These are phyloP conservation scores for Manacus vitellinus DNA, from an alignment of 2,113 vertebrate species.

Conservation along the genomic window DNA sequence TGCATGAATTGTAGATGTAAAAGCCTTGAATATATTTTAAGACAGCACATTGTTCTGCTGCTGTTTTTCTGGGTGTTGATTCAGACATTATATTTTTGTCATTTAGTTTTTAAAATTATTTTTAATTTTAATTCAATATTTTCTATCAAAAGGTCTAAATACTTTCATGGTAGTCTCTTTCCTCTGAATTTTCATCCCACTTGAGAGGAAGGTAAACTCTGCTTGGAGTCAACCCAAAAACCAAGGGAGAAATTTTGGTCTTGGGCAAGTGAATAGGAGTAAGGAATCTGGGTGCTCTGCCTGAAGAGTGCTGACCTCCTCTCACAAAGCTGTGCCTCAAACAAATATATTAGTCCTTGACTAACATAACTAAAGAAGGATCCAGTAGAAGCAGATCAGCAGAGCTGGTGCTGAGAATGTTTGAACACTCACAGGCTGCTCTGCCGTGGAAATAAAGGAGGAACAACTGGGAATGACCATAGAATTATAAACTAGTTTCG, in stretches of 20 bases:
- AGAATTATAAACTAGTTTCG: background rate
- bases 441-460: background rate
- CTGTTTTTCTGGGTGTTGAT: background rate
- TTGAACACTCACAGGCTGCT: background rate
- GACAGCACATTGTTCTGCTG: background rate
- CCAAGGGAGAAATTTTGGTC: background rate
- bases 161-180: background rate
- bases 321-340: background rate
- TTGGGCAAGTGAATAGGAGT: background rate
- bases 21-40: background rate
- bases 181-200: background rate
- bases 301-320: background rate
- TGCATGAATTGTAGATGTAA: background rate
- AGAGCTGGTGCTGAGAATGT: background rate
- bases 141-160: background rate
- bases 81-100: background rate
- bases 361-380: background rate
- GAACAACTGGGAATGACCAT: background rate
- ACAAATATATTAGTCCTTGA: background rate
- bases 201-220: background rate
- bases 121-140: background rate
- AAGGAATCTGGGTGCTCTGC: background rate
- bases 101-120: background rate
- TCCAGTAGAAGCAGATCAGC: background rate
- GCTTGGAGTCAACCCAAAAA: background rate